Percentiles rank a stretch among this genome's conserved stretches.
phyloP scores from a whole-genome alignment of 1,140 invertebrate genomes.

The Bactericera cockerelli region DNA sequence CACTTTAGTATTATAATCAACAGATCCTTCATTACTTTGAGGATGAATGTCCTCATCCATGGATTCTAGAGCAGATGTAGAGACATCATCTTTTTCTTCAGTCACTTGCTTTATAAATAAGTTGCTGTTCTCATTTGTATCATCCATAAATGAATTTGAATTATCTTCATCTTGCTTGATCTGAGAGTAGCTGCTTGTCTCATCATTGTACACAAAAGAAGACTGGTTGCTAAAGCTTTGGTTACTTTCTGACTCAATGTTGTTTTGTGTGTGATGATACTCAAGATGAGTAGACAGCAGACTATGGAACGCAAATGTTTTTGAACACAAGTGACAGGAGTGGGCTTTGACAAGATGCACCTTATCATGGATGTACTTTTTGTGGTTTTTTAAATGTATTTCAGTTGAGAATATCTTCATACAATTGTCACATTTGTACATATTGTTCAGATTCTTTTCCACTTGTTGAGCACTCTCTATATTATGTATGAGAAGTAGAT shows the following conservation, averaged over 20 bases:
- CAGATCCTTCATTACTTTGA: no score
- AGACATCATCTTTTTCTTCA: no score
- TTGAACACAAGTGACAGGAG: not conserved
- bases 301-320: slow-evolving; percentile 3
- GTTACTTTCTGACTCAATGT: not conserved
- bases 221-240: not conserved
- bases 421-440: slow-evolving; percentile 2
- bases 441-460: not conserved
- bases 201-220: not conserved
- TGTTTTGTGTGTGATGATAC: not conserved
- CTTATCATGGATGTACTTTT: slow-evolving; percentile 1
- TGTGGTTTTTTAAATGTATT: slow-evolving; percentile 3
- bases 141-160: not conserved
- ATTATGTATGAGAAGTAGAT: not conserved
- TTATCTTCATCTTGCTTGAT: not conserved
- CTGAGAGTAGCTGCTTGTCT: not conserved
- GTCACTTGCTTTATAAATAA: no score
- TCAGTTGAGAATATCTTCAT: slow-evolving; percentile 3
- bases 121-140: not conserved
- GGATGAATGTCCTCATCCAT: no score
- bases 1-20: not conserved
- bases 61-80: no score
- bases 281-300: not conserved
- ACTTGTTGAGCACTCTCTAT: not conserved
- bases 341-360: not conserved